Base-by-base conservation (phyloP, 1,140 invertebrate genomes). In the Contarinia nasturtii region DNA sequence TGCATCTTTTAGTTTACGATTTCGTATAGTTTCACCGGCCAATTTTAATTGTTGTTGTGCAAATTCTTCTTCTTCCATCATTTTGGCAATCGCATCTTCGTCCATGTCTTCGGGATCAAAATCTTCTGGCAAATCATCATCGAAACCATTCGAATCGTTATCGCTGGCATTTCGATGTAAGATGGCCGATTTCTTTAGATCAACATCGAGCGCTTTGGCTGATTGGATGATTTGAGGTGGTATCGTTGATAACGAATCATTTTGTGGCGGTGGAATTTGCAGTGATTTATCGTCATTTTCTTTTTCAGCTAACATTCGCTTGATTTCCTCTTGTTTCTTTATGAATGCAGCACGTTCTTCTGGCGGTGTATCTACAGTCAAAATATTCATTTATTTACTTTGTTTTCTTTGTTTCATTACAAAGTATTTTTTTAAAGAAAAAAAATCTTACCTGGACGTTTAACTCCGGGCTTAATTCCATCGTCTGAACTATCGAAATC, bases 41-140 rank as follows among this genome's bases (percentile, higher is more conserved):
- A 74, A 42, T 20, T 76, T 70, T 0, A 75, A 53, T 37, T 74
- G 73, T 0, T 69, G 64, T 37, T 70, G 67, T 1, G 70, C 72
- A 20, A 71, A 74, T 49, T 77, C 72, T 55, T 77, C 73, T 51
- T 76, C 73, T 49, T 73, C 69, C 57, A 76, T 75, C 72, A 75
- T 75, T 46, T 68, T 67, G 2, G 71, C 72, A 15, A 75, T 61
- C 33, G 73, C 68, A 44, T 73, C 70, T 20, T 73, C 67, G 46
- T 66, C 67, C 48, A 69, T 57, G 46, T 75, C 71, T 14, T 68
- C 60, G 12, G 59, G 57, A 27, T 62, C 44, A 41, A 43, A 47
- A 44, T 60, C 60, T 20, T 64, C 61, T 0, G 53, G 61, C 19
- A 64, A 43, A 47, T 57, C 56, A 0, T 57, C 55, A 18, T 65